These are phyloP conservation scores for Brenthis hecate DNA, from an alignment of 2,888 invertebrate genomes.

Conservation along the genomic window DNA sequence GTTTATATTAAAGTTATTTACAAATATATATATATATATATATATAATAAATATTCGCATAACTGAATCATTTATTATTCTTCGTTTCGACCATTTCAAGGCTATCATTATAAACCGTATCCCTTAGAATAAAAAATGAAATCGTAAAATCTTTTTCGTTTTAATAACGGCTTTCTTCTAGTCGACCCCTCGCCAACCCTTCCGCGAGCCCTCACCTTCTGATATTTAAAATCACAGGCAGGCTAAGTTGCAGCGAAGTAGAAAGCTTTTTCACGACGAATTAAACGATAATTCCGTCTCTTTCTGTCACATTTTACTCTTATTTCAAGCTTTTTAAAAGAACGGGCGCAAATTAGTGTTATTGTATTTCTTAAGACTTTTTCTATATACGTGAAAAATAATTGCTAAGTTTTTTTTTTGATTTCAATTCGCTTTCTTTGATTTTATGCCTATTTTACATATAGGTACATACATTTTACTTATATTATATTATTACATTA, in stretches of 20 bases:
- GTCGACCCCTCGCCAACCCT: conserved; percentile 60
- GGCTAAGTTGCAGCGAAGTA: conserved; percentile 58
- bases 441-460: too few relatives aligned
- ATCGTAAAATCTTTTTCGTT: conserved; percentile 66
- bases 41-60: conserved; percentile 2
- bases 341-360: conserved; percentile 2
- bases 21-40: neutral
- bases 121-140: conserved; percentile 58
- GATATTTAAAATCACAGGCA: conserved; percentile 78
- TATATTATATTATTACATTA: too few relatives aligned
- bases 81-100: conserved; percentile 21
- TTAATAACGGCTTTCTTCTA: conserved; percentile 76
- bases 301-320: conserved; percentile 27
- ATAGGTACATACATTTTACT: too few relatives aligned
- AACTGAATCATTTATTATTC: conserved; percentile 12
- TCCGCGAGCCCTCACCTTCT: conserved; percentile 58
- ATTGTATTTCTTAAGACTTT: neutral
- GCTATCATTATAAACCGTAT: conserved; percentile 42
- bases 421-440: too few relatives aligned
- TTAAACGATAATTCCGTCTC: conserved; percentile 37
- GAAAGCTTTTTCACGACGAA: conserved; percentile 38
- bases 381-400: neutral
- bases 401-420: neutral
- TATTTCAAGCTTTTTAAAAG: conserved; percentile 14
- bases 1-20: neutral